A percentile compares a stretch with the other conserved stretches of the same genome.
Conservation (phyloP, 2,888 invertebrate genomes). For the Lapara coniferarum region DNA sequence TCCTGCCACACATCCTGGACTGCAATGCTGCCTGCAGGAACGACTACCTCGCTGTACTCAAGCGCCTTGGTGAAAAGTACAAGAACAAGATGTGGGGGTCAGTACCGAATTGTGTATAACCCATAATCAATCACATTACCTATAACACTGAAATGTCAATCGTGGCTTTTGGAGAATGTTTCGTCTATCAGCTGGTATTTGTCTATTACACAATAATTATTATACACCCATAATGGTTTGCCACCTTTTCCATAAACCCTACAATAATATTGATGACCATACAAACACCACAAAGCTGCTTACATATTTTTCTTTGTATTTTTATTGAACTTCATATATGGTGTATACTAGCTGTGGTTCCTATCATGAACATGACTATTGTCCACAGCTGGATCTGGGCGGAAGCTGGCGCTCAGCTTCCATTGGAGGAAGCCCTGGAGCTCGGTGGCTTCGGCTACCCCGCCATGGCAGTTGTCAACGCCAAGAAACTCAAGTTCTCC, state of each 20-base stretch:
- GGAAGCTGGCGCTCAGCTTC: conserved; percentile 93
- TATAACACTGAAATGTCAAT: too few relatives aligned
- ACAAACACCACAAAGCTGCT: too few relatives aligned
- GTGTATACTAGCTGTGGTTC: background rate
- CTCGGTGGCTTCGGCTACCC: conserved; percentile 99
- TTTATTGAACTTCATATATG: too few relatives aligned
- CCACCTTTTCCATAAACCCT: too few relatives aligned
- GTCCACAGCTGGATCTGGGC: conserved; percentile 93
- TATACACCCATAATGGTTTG: too few relatives aligned
- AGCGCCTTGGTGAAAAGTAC: conserved; percentile 92
- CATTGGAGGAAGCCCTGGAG: conserved; percentile 94
- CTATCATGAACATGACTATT: background rate
- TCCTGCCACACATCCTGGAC: conserved; percentile 97
- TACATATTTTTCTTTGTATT: too few relatives aligned
- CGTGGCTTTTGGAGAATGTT: too few relatives aligned
- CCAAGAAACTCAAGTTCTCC: conserved; percentile 98
- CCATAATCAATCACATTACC: too few relatives aligned
- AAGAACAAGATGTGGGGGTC: conserved; percentile 98
- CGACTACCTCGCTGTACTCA: conserved; percentile 90
- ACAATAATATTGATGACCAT: too few relatives aligned
- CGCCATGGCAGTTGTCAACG: conserved; percentile 98
- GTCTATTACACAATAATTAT: too few relatives aligned
- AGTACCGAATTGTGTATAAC: conserved; percentile 47
- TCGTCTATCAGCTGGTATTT: too few relatives aligned
- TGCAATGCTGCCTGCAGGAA: conserved; percentile 97